These are phyloP conservation scores for Ommatoiulus sabulosus DNA, from an alignment of 2,888 invertebrate genomes.

Conservation along the genomic window DNA sequence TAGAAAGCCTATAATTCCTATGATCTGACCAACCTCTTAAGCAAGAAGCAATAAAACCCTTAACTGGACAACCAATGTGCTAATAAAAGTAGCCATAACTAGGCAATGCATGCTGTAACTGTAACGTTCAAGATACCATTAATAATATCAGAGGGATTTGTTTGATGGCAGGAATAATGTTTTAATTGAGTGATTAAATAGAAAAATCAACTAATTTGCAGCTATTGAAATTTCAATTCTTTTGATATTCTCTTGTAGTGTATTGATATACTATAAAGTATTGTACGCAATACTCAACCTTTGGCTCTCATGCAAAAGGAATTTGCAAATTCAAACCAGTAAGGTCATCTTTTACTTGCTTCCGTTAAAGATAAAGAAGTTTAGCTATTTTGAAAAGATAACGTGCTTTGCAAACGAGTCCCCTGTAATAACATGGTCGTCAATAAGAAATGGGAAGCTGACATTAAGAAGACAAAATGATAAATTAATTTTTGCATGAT, in stretches of 20 bases:
- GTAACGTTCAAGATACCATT: background rate
- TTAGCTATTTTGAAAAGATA: background rate
- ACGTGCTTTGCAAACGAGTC: background rate
- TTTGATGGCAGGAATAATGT: background rate
- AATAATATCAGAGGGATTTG: background rate
- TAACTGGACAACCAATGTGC: background rate
- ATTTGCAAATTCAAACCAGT: too few species aligned
- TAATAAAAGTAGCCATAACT: background rate
- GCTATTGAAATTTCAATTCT: background rate
- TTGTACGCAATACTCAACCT: too few species aligned
- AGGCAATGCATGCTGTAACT: background rate
- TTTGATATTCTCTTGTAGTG: too few species aligned
- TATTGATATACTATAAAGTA: background rate
- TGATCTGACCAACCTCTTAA: background rate
- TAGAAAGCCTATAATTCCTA: background rate
- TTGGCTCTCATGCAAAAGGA: too few species aligned
- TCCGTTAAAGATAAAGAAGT: background rate
- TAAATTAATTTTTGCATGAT: conserved; percentile 25
- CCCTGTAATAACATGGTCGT: background rate
- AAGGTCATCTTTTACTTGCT: too few species aligned
- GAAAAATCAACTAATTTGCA: background rate
- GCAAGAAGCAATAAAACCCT: background rate
- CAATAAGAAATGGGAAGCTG: background rate
- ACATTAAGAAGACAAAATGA: background rate
- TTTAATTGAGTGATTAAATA: background rate